phyloP scores from a whole-genome alignment of 2,888 invertebrate species.

The Calameuta pallipes region DNA sequence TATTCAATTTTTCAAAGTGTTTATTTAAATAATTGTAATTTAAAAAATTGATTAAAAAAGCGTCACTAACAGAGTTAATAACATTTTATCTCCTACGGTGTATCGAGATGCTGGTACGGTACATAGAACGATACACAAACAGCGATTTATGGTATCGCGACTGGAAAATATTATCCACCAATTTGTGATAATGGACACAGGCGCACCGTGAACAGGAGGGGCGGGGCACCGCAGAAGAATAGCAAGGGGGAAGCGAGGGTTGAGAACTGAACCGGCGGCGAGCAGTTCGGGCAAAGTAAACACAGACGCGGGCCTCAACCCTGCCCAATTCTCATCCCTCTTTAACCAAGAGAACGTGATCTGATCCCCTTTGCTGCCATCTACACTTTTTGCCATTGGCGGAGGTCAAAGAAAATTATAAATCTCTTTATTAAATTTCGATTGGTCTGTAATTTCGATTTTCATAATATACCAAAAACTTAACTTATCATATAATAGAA shows the following conservation, averaged over 20 bases:
- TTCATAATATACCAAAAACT: background rate
- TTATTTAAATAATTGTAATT: background rate
- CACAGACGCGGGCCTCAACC: slow-evolving; percentile 13
- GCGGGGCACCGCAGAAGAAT: background rate
- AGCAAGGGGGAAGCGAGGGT: background rate
- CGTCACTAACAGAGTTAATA: background rate
- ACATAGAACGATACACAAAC: slow-evolving; percentile 27
- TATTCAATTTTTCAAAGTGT: background rate
- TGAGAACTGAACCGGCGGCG: background rate
- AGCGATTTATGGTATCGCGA: slow-evolving; percentile 47
- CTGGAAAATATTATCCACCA: slow-evolving; percentile 47
- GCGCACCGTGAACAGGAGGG: background rate
- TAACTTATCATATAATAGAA: background rate
- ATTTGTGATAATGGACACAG: slow-evolving; percentile 45
- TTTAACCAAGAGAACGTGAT: background rate
- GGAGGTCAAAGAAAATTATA: background rate
- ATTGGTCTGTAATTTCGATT: background rate
- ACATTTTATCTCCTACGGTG: background rate
- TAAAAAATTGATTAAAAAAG: background rate
- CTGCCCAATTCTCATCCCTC: slow-evolving; percentile 5
- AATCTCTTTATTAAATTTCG: background rate
- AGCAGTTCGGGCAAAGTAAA: slow-evolving; percentile 22
- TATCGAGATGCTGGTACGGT: slow-evolving; percentile 46
- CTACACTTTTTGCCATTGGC: slow-evolving; percentile 12
- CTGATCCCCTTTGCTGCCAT: slow-evolving; percentile 4